Base-by-base conservation (phyloP, 1,140 invertebrate species). In the Euura saliciscinereae region DNA sequence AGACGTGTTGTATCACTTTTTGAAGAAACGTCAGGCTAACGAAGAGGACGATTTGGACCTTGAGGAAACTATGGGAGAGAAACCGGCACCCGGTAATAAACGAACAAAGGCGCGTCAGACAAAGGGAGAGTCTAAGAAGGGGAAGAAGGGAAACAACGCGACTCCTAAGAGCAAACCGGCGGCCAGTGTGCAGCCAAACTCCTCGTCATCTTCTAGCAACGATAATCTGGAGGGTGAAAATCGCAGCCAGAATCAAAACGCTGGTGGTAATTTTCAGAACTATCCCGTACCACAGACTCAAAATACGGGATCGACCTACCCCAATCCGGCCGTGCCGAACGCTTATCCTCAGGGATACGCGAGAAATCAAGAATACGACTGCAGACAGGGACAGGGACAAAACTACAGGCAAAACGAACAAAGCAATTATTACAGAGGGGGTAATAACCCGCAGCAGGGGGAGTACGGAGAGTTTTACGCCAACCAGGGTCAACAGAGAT, bases 1-100 rank as follows among this genome's bases (percentile, higher is more conserved):
- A 0, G 98, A 99, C 87, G 94, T 99, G 68, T 84, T 99, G 45
- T 97, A 97, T 82, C 94, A 97, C 83, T 96, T 98, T 83, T 83
- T 98, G 66, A 93, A 93, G 80, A 96, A 97, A 83, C 91, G 94
- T 71, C 92, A 92, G 78, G 91, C 91, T 68, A 92, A 92, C 44
- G 95, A 95, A 76, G 94, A 95, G 64, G 92, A 96, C 78, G 97
- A 98, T 89, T 91, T 98, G 76, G 97, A 98, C 87, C 89, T 98
- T 78, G 97, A 98, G 83, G 92, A 88, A 70, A 87, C 86, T 2
- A 88, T 88, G 10, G 83, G 76, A 2, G 86, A 88, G 13, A 88
- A 88, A 73, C 66, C 81, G 7, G 73, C 82, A 4, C 74, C 83
- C 0, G 84, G 84, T 6, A 72, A 77, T 43, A 84, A 88, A 75